A percentile compares a stretch with the other conserved stretches of the same genome.
These are phyloP conservation scores for Intellagama lesueurii DNA, from an alignment of 2,797 vertebrate species.

Conservation along the genomic window DNA sequence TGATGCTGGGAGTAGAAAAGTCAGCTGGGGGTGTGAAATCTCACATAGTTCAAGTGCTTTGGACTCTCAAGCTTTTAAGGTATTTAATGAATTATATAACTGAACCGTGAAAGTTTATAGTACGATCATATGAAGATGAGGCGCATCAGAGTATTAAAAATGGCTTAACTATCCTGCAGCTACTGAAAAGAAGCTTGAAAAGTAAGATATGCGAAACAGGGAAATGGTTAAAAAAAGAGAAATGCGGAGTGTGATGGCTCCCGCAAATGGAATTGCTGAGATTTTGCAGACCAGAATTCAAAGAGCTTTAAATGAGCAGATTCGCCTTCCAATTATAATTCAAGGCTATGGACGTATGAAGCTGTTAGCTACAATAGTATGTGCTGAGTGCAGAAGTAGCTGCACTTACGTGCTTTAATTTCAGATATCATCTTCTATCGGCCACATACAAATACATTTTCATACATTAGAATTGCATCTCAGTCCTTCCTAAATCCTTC, in stretches of 20 bases:
- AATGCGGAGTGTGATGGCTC: not conserved
- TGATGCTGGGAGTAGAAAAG: not conserved
- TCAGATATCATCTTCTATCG: slow-evolving; percentile 10
- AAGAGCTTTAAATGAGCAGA: rapidly evolving
- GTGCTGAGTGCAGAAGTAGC: not conserved
- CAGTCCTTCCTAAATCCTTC: not conserved
- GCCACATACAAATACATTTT: not conserved
- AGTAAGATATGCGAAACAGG: slow-evolving; percentile 3
- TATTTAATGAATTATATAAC: not conserved
- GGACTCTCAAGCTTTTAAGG: not conserved
- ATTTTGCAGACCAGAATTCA: not conserved
- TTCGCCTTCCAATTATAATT: not conserved
- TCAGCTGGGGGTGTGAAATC: not conserved
- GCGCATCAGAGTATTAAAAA: slow-evolving; percentile 1
- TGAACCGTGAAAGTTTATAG: slow-evolving; percentile 1
- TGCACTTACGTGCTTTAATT: slow-evolving; percentile 4
- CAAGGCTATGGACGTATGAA: not conserved
- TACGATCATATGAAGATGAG: slow-evolving; percentile 23
- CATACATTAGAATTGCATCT: not conserved
- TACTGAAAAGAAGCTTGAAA: not conserved
- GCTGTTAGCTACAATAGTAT: not conserved
- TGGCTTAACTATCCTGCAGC: not conserved
- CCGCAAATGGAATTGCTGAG: not conserved
- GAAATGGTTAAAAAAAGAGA: not conserved
- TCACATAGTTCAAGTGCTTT: not conserved